Evolutionary conservation across 1,140 invertebrate species (phyloP).

Genomic region (Saccostrea cuccullata): DNA sequence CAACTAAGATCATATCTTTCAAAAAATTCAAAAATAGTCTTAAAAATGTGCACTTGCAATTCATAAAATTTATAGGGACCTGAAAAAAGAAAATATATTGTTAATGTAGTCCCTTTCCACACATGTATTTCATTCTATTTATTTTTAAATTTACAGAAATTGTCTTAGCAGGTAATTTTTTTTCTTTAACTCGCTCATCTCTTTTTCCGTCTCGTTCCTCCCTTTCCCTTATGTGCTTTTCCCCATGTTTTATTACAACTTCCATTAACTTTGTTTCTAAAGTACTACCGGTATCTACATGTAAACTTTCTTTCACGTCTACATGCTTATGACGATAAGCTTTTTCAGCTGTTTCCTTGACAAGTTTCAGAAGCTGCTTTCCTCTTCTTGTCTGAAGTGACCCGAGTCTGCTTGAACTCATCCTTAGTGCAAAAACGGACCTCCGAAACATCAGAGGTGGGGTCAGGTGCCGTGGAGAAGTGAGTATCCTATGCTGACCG

Average conservation of each 20-base stretch:
- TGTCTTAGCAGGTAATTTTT: neutral
- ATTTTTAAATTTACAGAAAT: too few relatives aligned
- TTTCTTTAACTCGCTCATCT: neutral
- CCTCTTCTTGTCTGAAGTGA: neutral
- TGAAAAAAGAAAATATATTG: neutral
- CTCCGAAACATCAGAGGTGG: too few relatives aligned
- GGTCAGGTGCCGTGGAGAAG: too few relatives aligned
- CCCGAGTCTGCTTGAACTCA: neutral
- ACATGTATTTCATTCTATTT: too few relatives aligned
- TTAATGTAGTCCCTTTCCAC: too few relatives aligned
- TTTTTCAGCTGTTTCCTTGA: neutral
- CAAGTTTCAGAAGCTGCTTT: neutral
- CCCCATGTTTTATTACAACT: neutral
- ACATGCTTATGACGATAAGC: neutral
- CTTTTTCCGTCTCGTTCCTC: conserved; percentile 6
- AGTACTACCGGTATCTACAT: neutral
- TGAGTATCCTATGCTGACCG: too few relatives aligned
- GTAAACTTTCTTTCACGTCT: neutral
- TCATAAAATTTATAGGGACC: neutral
- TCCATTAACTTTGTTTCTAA: neutral
- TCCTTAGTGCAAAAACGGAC: too few relatives aligned
- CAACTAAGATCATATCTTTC: too few relatives aligned
- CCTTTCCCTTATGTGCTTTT: neutral
- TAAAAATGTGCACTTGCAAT: neutral
- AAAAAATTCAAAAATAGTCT: too few relatives aligned